Percentiles rank a stretch among this genome's conserved stretches.
Evolutionary conservation across 2,888 invertebrate species (phyloP).

Genomic region (Holacanthella duospinosa): DNA sequence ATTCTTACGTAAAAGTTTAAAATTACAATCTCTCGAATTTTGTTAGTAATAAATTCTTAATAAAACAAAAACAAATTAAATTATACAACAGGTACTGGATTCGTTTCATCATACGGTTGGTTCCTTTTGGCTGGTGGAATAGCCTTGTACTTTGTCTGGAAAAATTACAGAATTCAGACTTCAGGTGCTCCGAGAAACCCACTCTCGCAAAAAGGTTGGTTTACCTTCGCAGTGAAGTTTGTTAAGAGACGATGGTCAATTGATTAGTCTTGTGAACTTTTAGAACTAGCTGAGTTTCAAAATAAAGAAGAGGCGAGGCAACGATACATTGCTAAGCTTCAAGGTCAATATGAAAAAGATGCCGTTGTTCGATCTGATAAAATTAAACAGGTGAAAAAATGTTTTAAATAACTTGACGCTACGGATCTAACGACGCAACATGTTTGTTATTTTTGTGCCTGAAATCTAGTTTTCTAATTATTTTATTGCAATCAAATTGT

Average conservation of each 20-base stretch:
- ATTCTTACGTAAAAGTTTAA: too few relatives aligned
- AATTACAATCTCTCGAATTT: background rate
- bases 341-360: slow-evolving; percentile 27
- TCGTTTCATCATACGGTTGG: slow-evolving; percentile 16
- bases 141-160: slow-evolving; percentile 12
- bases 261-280: too few relatives aligned
- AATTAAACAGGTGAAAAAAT: background rate
- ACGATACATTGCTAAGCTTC: slow-evolving; percentile 23
- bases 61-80: background rate
- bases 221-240: too few relatives aligned
- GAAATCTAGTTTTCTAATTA: background rate
- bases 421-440: too few relatives aligned
- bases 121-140: slow-evolving; percentile 13
- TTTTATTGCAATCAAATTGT: too few relatives aligned
- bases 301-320: slow-evolving; percentile 28
- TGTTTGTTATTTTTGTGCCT: background rate
- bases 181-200: background rate
- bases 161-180: slow-evolving; percentile 5
- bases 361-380: slow-evolving; percentile 21
- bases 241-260: too few relatives aligned
- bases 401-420: too few relatives aligned
- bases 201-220: background rate
- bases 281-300: slow-evolving; percentile 21
- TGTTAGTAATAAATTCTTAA: background rate
- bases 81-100: background rate